phyloP scores from a whole-genome alignment of 2,113 vertebrate genomes.

The Illadopsis cleaveri region DNA sequence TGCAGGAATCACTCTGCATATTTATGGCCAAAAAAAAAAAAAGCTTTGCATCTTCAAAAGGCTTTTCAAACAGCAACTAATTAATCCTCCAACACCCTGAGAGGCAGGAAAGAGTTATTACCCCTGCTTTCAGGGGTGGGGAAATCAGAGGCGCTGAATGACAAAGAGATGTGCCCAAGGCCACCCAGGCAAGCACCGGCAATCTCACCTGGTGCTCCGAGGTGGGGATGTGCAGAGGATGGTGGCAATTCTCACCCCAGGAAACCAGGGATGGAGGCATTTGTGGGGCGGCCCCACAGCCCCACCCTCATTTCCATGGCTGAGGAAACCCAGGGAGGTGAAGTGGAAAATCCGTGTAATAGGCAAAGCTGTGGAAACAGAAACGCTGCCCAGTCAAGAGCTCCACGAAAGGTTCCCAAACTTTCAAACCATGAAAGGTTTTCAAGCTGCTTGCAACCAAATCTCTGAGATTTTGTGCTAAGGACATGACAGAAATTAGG shows the following conservation, averaged over 20 bases:
- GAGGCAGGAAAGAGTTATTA: slow-evolving; percentile 7
- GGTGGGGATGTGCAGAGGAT: not conserved
- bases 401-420: not conserved
- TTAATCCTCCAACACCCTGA: slow-evolving; percentile 9
- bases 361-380: not conserved
- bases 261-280: not conserved
- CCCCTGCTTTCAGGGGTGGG: slow-evolving; percentile 7
- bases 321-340: not conserved
- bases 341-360: not conserved
- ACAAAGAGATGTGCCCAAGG: slow-evolving; percentile 46
- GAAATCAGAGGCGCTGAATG: slow-evolving; percentile 44
- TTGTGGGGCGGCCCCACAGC: not conserved
- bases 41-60: slow-evolving; percentile 40
- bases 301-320: not conserved
- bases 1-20: not conserved
- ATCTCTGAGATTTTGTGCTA: not conserved
- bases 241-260: not conserved
- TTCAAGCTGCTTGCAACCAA: not conserved
- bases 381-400: not conserved
- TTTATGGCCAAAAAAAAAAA: not conserved
- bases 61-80: slow-evolving; percentile 31
- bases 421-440: not conserved
- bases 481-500: not conserved
- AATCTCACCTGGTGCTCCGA: not conserved
- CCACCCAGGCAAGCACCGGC: slow-evolving; percentile 1